Conservation (phyloP, 92 coral and sea anemone genomes). For the Porites cylindrica region DNA sequence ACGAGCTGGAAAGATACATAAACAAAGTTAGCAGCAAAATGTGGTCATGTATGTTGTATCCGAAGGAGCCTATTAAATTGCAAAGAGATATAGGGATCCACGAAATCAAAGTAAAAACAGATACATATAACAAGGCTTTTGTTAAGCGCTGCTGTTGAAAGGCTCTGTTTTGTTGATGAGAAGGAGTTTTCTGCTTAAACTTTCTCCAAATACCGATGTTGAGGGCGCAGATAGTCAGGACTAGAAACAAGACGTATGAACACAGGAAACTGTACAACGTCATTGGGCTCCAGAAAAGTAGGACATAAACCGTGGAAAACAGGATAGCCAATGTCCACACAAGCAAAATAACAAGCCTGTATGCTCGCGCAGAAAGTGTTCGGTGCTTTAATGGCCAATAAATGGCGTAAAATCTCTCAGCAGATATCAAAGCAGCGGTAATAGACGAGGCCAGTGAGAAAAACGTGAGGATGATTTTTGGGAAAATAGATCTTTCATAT, state of each 20-base stretch:
- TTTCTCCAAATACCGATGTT: constrained; percentile 14
- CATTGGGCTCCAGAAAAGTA: no score
- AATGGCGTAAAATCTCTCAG: background rate
- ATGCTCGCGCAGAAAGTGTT: background rate
- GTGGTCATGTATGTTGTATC: background rate
- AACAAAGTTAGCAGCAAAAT: background rate
- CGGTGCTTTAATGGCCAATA: constrained; percentile 1
- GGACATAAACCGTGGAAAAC: background rate
- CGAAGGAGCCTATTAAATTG: background rate
- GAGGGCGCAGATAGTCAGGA: background rate
- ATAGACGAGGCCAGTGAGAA: background rate
- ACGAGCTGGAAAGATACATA: background rate
- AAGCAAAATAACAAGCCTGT: background rate
- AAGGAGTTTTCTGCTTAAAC: background rate
- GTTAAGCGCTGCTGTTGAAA: constrained; percentile 2
- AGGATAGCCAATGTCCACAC: constrained; percentile 1
- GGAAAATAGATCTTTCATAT: background rate
- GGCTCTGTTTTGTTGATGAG: background rate
- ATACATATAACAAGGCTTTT: background rate
- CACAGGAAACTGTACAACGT: background rate
- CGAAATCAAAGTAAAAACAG: background rate
- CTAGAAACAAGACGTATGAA: background rate
- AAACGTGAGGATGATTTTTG: background rate
- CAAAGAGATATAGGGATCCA: background rate
- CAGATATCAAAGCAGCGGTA: background rate